A percentile compares a stretch with the other conserved stretches of the same genome.
phyloP scores from a whole-genome alignment of 2,797 vertebrate genomes.

The Carcharodon carcharias region DNA sequence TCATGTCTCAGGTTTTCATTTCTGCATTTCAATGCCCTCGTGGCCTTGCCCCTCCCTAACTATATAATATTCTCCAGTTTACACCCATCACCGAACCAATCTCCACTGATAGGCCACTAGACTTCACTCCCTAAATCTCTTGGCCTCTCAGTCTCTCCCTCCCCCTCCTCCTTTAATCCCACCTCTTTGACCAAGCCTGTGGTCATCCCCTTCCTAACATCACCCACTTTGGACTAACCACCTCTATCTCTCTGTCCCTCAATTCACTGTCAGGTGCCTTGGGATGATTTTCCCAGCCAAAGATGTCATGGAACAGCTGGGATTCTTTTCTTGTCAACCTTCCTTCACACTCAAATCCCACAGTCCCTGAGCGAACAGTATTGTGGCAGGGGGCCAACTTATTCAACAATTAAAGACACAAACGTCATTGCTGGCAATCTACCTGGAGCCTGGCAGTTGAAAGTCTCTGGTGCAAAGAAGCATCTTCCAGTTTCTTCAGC shows the following conservation, averaged over 20 bases:
- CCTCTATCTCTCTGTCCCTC: too few species aligned
- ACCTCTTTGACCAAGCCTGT: background rate
- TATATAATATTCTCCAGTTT: too few species aligned
- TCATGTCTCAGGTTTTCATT: too few species aligned
- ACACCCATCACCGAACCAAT: too few species aligned
- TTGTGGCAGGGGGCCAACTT: background rate
- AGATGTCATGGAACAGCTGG: background rate
- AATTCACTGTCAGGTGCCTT: background rate
- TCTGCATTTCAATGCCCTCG: too few species aligned
- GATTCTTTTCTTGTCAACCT: background rate
- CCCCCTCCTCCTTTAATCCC: background rate
- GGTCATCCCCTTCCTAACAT: background rate
- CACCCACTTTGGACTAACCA: too few species aligned
- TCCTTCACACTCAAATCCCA: background rate
- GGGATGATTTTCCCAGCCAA: background rate
- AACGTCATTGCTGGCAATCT: slow-evolving; percentile 36
- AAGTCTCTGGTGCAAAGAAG: slow-evolving; percentile 74
- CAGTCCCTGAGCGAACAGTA: too few species aligned
- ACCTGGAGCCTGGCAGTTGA: slow-evolving; percentile 95
- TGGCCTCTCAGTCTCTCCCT: too few species aligned
- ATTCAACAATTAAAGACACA: background rate
- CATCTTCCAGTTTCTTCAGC: slow-evolving; percentile 84
- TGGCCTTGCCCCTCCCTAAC: too few species aligned
- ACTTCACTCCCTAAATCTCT: background rate
- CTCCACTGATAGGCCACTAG: too few species aligned